Evolutionary conservation across 2,113 vertebrate species (phyloP), one percentile per base, ranked within the genome.

Genomic region (Pycnonotus jocosus): DNA sequence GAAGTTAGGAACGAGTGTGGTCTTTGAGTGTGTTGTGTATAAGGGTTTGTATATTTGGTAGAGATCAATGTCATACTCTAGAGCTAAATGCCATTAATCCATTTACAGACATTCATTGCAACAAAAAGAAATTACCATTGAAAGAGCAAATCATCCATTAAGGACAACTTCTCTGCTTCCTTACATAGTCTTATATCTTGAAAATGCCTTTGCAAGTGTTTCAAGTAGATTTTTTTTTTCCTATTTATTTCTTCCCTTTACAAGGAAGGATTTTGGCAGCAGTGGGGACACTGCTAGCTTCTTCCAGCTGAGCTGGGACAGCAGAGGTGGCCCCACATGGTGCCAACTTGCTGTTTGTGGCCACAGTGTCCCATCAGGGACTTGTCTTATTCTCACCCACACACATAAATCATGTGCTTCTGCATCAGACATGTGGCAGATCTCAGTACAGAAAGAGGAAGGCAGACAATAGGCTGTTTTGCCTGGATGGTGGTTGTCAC

Each of bases 271-370:
- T 61, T 88, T 92, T 93, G 96, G 90, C 82, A 91, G 84, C 74
- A 87, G 85, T 82, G 77, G 86, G 77, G 62, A 73, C 71, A 51
- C 95, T 91, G 94, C 96, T 97, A 95, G 90, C 96, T 88, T 98
- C 86, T 97, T 97, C 96, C 94, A 92, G 72, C 96, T 97, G 96
- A 95, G 96, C 93, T 95, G 88, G 96, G 97, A 96, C 87, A 95
- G 97, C 96, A 96, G 95, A 96, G 96, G 89, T 96, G 77, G 86
- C 81, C 88, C 88, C 35, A 64, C 96, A 98, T 93, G 88, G 76
- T 90, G 94, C 86, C 96, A 96, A 97, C 97, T 97, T 97, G 85
- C 96, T 97, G 89, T 97, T 97, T 93, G 60, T 94, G 97, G 98
- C 94, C 96, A 98, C 92, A 92, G 97, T 97, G 53, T 97, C 85